Base-by-base conservation (phyloP, 92 coral and sea anemone genomes). In the Zoanthus solanderi region DNA sequence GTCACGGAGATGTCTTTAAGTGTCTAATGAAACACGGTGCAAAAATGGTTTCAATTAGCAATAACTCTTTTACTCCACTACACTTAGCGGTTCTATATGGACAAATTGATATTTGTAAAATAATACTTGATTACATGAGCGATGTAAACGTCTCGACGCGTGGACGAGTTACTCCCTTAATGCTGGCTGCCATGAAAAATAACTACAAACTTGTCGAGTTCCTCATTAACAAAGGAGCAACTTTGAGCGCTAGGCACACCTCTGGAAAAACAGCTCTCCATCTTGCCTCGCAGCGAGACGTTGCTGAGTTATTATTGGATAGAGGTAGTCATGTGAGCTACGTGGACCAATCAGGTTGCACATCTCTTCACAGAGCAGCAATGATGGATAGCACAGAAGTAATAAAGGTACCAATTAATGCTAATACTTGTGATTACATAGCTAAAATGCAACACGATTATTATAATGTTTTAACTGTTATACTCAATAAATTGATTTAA, bases 201-300 rank as follows among this genome's bases (percentile, higher is more conserved):
- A 87, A 89, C 85, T 78, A 45, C 53, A 79, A 91, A 13, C 80
- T 82, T 17, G 93, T 69, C 2, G 23, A 76, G 53, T 83, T 90
- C 11, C 83, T 94, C 63, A 78, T 88, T 46, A 72, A 74, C 69
- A 78, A 79, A 37, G 95, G 95, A 29, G 91, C 95, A 23, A 91
- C 77, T 10, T 74, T 91, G 29, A 94, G 90, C 83, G 92, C 93
- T 5, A 90, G 87, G 44, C 94, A 94, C 72, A 78, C 86, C 71
- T 78, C 93, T 53, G 98, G 98, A 0, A 92, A 75, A 54, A 91
- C 95, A n/a, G 95, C 98, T 23, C 92, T 94, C 42, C 95, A 94
- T 79, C 90, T 94, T 78, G 93, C 98, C 10, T 78, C 95, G 0
- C 84, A 88, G 15, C 83, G 71, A 56, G 87, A 79, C 47, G 71